A percentile compares a stretch with the other conserved stretches of the same genome.
Conservation (phyloP, 2,888 invertebrate species). For the Drosophila atroscutellata region DNA sequence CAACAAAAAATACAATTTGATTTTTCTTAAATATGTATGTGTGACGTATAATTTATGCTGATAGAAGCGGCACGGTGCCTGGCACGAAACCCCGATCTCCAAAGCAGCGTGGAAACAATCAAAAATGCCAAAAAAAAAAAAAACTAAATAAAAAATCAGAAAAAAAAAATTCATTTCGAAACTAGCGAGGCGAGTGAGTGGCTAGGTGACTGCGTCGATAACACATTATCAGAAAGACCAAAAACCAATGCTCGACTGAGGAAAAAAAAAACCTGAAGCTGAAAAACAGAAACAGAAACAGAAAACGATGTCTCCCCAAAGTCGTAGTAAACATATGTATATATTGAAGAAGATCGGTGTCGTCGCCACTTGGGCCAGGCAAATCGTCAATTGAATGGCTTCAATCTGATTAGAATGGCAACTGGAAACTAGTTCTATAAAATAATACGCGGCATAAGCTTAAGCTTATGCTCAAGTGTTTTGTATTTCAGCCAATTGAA, state of each 20-base stretch:
- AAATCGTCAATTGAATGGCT: conserved; percentile 51
- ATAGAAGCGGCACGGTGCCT: conserved; percentile 73
- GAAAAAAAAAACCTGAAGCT: conserved; percentile 40
- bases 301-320: conserved; percentile 18
- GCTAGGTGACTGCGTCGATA: conserved; percentile 44
- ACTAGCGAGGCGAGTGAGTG: conserved; percentile 54
- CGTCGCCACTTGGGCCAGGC: conserved; percentile 52
- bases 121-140: conserved; percentile 44
- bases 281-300: conserved; percentile 9
- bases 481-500: conserved; percentile 50
- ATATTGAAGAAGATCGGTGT: conserved; percentile 49
- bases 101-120: conserved; percentile 75
- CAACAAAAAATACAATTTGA: conserved; percentile 54
- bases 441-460: conserved; percentile 38
- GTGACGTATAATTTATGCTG: conserved; percentile 75
- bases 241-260: conserved; percentile 8
- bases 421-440: conserved; percentile 50
- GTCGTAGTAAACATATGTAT: conserved; percentile 6
- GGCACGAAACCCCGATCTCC: conserved; percentile 70
- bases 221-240: conserved; percentile 44
- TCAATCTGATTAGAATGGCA: conserved; percentile 70
- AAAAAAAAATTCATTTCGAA: conserved; percentile 52
- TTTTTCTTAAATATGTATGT: conserved; percentile 72
- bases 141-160: conserved; percentile 22
- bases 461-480: conserved; percentile 44